Evolutionary conservation across 2,888 invertebrate species (phyloP).

Genomic region (Lithophane leautieri): DNA sequence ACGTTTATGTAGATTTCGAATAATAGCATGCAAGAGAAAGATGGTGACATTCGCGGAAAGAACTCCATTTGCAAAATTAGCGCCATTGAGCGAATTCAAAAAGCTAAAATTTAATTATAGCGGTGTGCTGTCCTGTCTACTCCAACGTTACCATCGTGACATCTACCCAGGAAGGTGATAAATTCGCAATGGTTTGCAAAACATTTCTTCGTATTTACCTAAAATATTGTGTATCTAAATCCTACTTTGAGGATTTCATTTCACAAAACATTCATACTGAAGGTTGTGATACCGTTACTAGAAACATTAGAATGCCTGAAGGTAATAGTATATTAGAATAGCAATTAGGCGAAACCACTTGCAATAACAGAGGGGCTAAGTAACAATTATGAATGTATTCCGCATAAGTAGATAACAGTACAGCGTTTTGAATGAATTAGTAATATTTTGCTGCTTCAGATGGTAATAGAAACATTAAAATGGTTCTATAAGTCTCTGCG

Average conservation of each 20-base stretch:
- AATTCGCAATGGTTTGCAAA: slow-evolving; percentile 17
- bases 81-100: background rate
- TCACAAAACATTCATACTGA: slow-evolving; percentile 20
- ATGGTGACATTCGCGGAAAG: background rate
- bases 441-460: slow-evolving; percentile 12
- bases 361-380: slow-evolving; percentile 32
- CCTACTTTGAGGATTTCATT: slow-evolving; percentile 16
- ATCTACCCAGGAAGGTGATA: slow-evolving; percentile 14
- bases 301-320: slow-evolving; percentile 44
- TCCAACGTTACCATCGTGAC: background rate
- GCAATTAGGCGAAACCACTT: slow-evolving; percentile 34
- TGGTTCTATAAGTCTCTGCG: background rate
- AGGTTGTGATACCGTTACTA: slow-evolving; percentile 37
- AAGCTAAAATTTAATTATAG: background rate
- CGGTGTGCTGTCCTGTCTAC: background rate
- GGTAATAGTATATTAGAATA: slow-evolving; percentile 48
- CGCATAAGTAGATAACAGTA: slow-evolving; percentile 14
- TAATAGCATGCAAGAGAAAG: background rate
- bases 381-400: slow-evolving; percentile 43
- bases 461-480: slow-evolving; percentile 15
- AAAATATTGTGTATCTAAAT: background rate
- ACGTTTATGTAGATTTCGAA: background rate
- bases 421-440: slow-evolving; percentile 21
- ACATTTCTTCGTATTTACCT: slow-evolving; percentile 22
- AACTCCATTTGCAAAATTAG: background rate